A percentile compares a stretch with the other conserved stretches of the same genome.
Evolutionary conservation across 2,888 invertebrate genomes (phyloP).

Genomic region (Chaitophorus viminalis): DNA sequence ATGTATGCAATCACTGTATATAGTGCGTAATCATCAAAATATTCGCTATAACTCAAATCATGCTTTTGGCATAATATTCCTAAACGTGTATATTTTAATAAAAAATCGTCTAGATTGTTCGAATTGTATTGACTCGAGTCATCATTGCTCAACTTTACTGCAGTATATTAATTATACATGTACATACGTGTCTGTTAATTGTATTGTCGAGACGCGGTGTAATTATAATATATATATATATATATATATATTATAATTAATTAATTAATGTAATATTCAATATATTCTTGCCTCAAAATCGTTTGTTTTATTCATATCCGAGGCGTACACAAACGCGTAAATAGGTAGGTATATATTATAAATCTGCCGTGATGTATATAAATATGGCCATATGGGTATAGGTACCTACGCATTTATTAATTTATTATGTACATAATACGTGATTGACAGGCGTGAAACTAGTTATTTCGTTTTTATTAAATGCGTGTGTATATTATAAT

Average conservation of each 20-base stretch:
- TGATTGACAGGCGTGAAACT: slow-evolving; percentile 50
- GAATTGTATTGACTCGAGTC: too few species aligned
- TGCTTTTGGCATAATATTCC: too few species aligned
- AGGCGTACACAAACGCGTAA: neutral
- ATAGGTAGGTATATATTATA: neutral
- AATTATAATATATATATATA: neutral
- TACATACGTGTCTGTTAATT: too few species aligned
- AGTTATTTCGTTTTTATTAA: slow-evolving; percentile 8
- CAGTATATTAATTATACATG: too few species aligned
- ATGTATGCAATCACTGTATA: too few species aligned
- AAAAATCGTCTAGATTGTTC: too few species aligned
- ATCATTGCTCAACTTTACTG: too few species aligned
- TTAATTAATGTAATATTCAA: neutral
- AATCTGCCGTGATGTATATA: too few species aligned
- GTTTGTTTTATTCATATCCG: neutral
- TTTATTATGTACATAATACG: neutral
- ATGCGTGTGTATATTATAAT: neutral
- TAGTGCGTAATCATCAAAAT: too few species aligned
- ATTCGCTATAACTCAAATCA: too few species aligned
- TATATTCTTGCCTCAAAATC: neutral
- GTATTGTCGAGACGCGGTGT: neutral
- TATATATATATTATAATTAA: too few species aligned
- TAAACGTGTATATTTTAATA: too few species aligned
- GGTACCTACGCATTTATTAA: neutral
- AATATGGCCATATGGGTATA: neutral